Evolutionary conservation across 2,888 invertebrate genomes (phyloP).

Genomic region (Drosophila yooni): DNA sequence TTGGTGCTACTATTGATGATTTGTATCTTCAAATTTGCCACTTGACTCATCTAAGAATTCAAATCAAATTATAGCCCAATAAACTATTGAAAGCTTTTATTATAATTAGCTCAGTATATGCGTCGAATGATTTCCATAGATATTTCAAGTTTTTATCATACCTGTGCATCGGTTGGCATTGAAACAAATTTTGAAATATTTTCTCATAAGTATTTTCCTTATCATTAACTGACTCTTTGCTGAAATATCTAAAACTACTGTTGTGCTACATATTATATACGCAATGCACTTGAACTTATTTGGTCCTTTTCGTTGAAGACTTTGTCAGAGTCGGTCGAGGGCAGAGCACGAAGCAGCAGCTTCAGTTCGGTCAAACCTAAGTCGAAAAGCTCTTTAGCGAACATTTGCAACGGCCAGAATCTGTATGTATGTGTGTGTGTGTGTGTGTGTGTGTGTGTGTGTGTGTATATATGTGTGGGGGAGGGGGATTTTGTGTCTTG

Average conservation of each 20-base stretch:
- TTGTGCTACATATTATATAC: not conserved
- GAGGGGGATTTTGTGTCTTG: constrained; percentile 16
- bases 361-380: constrained; percentile 6
- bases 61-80: not conserved
- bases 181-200: not conserved
- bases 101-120: not conserved
- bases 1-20: not conserved
- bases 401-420: constrained; percentile 4
- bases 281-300: constrained; percentile 9
- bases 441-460: constrained; percentile 13
- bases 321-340: not conserved
- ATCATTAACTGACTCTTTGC: constrained; percentile 1
- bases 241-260: not conserved
- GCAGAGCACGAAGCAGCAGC: not conserved
- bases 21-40: not conserved
- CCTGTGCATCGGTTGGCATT: not conserved
- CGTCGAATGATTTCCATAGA: not conserved
- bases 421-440: not conserved
- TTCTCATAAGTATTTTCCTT: not conserved
- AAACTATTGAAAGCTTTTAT: constrained; percentile 4
- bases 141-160: not conserved
- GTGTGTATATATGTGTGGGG: constrained; percentile 12
- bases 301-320: constrained; percentile 2
- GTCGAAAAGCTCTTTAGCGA: constrained; percentile 13
- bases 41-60: not conserved